phyloP scores from a whole-genome alignment of 2,888 invertebrate species.

The Cephus rjabovi region DNA sequence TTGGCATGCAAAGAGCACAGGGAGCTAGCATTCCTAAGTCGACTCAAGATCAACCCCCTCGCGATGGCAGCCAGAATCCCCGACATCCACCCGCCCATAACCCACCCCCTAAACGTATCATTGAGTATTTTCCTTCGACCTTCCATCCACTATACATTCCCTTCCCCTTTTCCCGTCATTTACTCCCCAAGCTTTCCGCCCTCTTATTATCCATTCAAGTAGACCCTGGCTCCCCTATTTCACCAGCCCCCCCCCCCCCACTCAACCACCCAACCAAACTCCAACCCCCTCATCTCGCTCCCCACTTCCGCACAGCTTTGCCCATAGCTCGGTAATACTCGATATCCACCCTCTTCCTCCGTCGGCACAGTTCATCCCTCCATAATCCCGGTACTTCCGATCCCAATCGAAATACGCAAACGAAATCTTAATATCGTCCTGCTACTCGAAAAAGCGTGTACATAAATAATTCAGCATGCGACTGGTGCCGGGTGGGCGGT shows the following conservation, averaged over 20 bases:
- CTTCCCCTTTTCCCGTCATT: slow-evolving; percentile 17
- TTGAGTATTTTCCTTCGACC: neutral
- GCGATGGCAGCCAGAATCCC: neutral
- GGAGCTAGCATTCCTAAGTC: too few relatives aligned
- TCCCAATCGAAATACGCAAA: slow-evolving; percentile 4
- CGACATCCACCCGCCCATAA: neutral
- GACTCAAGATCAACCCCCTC: too few relatives aligned
- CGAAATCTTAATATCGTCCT: neutral
- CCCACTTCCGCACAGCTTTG: too few relatives aligned
- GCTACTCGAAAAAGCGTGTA: slow-evolving; percentile 1
- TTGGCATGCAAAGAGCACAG: neutral
- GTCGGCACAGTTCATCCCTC: too few relatives aligned
- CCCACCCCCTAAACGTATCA: neutral
- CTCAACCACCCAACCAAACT: too few relatives aligned
- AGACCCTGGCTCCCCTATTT: slow-evolving; percentile 9
- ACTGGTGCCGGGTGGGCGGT: neutral
- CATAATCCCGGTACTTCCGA: neutral
- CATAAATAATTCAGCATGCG: slow-evolving; percentile 1
- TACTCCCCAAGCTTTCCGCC: slow-evolving; percentile 17
- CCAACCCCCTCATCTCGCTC: too few relatives aligned
- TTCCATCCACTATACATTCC: neutral
- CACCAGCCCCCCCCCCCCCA: neutral
- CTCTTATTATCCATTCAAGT: slow-evolving; percentile 23
- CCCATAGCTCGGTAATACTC: too few relatives aligned
- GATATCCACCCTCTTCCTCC: neutral